Conservation (phyloP, 2,888 invertebrate genomes). For the Itoplectis maculator region DNA sequence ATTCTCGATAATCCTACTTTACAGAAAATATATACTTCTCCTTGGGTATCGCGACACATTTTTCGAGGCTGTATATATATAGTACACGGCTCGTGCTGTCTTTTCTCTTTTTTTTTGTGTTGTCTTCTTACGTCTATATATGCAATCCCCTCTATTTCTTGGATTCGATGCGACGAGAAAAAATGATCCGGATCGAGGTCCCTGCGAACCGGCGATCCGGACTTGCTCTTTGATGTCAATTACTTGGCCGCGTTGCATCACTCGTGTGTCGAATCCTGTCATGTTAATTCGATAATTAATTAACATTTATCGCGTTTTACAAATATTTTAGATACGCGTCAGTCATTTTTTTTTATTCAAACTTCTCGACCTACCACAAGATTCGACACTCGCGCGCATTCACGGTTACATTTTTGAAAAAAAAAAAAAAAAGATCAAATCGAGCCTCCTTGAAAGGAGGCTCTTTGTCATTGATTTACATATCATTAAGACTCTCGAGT, state of each 20-base stretch:
- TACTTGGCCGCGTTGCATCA: background rate
- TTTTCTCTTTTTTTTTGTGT: background rate
- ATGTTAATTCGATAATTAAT: background rate
- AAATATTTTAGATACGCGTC: too few relatives aligned
- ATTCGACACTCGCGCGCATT: background rate
- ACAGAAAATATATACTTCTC: constrained; percentile 68
- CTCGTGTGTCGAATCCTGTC: background rate
- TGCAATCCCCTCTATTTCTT: constrained; percentile 19
- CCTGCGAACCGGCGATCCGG: background rate
- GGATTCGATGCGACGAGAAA: constrained; percentile 40
- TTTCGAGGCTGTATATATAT: constrained; percentile 58
- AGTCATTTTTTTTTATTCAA: constrained; percentile 1
- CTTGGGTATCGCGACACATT: constrained; percentile 58
- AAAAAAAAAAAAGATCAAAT: background rate
- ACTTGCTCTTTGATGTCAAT: background rate
- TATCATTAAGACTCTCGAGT: background rate
- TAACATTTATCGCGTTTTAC: background rate
- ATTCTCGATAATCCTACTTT: constrained; percentile 65
- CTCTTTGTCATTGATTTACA: constrained; percentile 21
- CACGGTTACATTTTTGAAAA: background rate
- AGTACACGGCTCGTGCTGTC: constrained; percentile 59
- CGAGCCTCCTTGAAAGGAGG: background rate
- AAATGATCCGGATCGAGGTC: constrained; percentile 16
- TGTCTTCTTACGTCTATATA: constrained; percentile 1
- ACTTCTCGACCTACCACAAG: too few relatives aligned